A percentile compares a stretch with the other conserved stretches of the same genome.
Evolutionary conservation across 2,113 vertebrate genomes (phyloP).

Genomic region (Climacteris rufus): DNA sequence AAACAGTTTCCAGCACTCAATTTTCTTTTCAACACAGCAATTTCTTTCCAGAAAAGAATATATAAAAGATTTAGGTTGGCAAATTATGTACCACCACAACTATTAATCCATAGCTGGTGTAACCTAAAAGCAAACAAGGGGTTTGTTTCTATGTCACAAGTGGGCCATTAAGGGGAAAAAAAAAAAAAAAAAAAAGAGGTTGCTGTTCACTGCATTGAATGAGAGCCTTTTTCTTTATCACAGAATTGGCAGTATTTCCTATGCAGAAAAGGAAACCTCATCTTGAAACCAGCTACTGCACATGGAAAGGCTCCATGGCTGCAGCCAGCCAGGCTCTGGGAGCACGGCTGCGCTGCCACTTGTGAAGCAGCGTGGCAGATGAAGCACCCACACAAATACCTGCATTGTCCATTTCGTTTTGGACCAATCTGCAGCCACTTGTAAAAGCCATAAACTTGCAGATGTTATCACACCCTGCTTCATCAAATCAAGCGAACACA

Average conservation of each 20-base stretch:
- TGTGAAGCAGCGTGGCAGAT: background rate
- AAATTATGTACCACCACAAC: background rate
- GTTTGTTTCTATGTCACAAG: background rate
- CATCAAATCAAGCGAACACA: background rate
- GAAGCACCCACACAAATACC: background rate
- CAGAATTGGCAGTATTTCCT: background rate
- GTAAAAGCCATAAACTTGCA: background rate
- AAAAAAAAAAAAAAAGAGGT: background rate
- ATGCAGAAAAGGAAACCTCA: background rate
- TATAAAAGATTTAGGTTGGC: background rate
- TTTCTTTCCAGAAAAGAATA: background rate
- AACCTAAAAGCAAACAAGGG: background rate
- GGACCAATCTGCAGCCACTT: background rate
- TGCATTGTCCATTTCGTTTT: background rate
- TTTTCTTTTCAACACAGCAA: background rate
- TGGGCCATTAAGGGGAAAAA: background rate
- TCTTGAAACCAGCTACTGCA: background rate
- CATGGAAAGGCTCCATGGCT: background rate
- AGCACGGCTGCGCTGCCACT: background rate
- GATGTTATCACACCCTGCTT: background rate
- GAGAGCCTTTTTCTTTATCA: background rate
- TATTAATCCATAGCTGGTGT: background rate
- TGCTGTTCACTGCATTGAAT: background rate
- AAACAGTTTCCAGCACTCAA: background rate
- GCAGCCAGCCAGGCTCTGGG: background rate